phyloP scores from a whole-genome alignment of 2,797 vertebrate species.

The Hozukius guyotensis region DNA sequence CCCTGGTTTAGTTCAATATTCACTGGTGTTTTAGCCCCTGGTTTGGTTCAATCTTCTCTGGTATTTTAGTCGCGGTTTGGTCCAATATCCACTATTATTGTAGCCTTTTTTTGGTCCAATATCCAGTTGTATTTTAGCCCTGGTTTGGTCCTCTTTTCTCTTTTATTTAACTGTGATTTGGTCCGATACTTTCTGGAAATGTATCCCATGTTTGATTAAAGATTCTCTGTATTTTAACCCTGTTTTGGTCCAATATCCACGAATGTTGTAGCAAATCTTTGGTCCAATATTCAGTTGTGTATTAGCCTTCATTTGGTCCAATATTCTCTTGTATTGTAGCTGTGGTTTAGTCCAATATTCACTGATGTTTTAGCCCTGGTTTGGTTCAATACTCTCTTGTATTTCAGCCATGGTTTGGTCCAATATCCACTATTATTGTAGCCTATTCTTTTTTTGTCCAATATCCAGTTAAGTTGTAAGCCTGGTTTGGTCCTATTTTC shows the following conservation, averaged over 20 bases:
- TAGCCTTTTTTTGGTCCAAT: no score
- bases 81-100: neutral
- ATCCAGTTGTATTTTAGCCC: no score
- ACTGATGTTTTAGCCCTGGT: neutral
- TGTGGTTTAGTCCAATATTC: neutral
- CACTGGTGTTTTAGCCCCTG: neutral
- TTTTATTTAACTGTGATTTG: no score
- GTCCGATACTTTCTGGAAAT: no score
- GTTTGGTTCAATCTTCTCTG: neutral
- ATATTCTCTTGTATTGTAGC: neutral
- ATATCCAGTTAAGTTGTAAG: neutral
- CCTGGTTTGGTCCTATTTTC: neutral
- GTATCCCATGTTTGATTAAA: no score
- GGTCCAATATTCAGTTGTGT: neutral
- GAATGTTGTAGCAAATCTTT: neutral
- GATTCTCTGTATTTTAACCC: neutral
- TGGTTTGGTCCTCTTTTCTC: no score
- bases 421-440: neutral
- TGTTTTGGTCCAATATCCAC: neutral
- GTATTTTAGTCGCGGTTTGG: no score
- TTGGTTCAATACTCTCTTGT: neutral
- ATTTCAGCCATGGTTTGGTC: neutral
- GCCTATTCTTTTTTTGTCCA: neutral
- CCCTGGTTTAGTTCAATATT: fast-evolving
- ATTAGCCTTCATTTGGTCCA: neutral